phyloP scores from a whole-genome alignment of 2,113 vertebrate species.

The Electrona antarctica region DNA sequence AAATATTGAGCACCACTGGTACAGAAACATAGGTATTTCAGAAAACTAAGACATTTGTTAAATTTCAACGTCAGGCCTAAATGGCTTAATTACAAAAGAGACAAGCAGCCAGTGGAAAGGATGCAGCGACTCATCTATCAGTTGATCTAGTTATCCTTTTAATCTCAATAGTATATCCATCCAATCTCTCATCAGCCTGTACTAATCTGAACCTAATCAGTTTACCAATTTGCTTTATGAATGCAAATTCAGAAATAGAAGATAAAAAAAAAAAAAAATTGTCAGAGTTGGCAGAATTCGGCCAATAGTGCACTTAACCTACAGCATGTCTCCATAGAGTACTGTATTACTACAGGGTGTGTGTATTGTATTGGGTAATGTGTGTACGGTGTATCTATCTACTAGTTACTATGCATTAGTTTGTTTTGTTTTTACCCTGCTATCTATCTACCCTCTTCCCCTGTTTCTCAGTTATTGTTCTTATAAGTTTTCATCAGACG shows the following conservation, averaged over 20 bases:
- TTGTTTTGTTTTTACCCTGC: not conserved
- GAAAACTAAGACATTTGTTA: too few relatives aligned
- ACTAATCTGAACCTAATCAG: conserved; percentile 73
- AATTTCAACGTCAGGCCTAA: too few relatives aligned
- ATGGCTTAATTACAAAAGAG: conserved; percentile 79
- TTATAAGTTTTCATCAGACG: conserved; percentile 20
- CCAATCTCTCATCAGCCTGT: conserved; percentile 67
- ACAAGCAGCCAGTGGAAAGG: conserved; percentile 56
- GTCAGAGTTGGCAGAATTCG: conserved; percentile 73
- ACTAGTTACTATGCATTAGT: too few relatives aligned
- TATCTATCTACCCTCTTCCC: conserved; percentile 59
- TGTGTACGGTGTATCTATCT: too few relatives aligned
- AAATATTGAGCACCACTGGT: too few relatives aligned
- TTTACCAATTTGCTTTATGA: conserved; percentile 69
- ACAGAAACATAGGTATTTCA: too few relatives aligned
- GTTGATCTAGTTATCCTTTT: conserved; percentile 72
- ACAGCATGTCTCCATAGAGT: conserved; percentile 25
- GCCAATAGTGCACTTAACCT: conserved; percentile 67
- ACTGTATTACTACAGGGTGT: too few relatives aligned
- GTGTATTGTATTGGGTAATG: too few relatives aligned
- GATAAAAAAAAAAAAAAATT: conserved; percentile 71
- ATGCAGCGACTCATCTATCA: conserved; percentile 60
- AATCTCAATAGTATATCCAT: conserved; percentile 72
- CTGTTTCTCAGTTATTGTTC: not conserved
- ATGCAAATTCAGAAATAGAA: conserved; percentile 54